Evolutionary conservation across 2,797 vertebrate genomes (phyloP).

Genomic region (Microcaecilia unicolor): DNA sequence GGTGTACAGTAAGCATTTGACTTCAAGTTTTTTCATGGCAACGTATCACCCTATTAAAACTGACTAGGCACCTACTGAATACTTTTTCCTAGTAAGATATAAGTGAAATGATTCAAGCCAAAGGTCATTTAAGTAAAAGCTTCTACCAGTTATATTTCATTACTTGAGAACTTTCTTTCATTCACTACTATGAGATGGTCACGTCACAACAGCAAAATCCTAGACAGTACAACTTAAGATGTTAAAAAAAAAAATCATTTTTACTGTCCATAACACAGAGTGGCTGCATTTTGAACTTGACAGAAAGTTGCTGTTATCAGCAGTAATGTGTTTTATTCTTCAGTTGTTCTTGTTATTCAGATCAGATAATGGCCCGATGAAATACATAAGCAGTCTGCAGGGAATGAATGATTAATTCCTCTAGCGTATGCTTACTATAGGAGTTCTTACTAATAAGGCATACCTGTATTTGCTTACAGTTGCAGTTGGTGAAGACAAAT

Average conservation of each 20-base stretch:
- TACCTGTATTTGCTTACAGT: conserved; percentile 44
- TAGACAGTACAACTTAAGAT: conserved; percentile 4
- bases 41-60: conserved; percentile 19
- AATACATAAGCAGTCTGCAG: conserved; percentile 55
- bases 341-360: conserved; percentile 58
- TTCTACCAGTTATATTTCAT: conserved; percentile 1
- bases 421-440: conserved; percentile 45
- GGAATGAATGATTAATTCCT: conserved; percentile 59
- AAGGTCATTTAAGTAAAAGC: conserved; percentile 7
- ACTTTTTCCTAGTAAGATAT: conserved; percentile 13
- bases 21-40: conserved; percentile 2
- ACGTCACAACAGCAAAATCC: neutral
- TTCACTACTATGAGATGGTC: conserved; percentile 2
- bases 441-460: conserved; percentile 47
- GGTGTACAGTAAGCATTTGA: too few relatives aligned
- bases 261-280: conserved; percentile 11
- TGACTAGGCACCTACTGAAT: neutral
- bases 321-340: conserved; percentile 55
- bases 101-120: conserved; percentile 9
- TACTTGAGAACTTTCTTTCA: neutral
- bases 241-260: neutral
- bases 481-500: conserved; percentile 29
- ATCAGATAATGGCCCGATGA: conserved; percentile 52
- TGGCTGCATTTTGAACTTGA: conserved; percentile 31
- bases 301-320: conserved; percentile 50